phyloP scores from a whole-genome alignment of 1,140 invertebrate species.

The Drosophila mauritiana region DNA sequence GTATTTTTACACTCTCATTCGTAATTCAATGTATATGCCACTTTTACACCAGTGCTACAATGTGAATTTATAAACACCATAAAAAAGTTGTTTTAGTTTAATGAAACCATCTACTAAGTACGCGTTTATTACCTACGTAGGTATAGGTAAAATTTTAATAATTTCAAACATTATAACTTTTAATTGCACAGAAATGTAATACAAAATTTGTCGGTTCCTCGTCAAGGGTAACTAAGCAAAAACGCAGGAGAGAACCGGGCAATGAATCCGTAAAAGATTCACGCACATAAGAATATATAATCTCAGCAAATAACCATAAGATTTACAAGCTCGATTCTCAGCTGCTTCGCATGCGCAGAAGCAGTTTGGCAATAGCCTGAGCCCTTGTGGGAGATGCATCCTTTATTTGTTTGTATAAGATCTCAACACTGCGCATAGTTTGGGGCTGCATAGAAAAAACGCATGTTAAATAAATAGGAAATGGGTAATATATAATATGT shows the following conservation, averaged over 20 bases:
- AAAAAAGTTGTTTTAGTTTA: conserved; percentile 17
- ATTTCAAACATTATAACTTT: conserved; percentile 7
- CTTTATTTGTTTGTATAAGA: conserved; percentile 64
- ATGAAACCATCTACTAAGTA: conserved; percentile 18
- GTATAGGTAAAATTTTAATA: conserved; percentile 14
- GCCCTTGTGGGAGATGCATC: conserved; percentile 58
- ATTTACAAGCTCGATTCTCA: conserved; percentile 36
- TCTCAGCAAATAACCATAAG: conserved; percentile 13
- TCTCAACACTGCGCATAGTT: conserved; percentile 61
- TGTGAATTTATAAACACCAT: conserved; percentile 16
- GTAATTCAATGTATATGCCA: conserved; percentile 22
- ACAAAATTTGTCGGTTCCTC: conserved; percentile 35
- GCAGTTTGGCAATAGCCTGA: conserved; percentile 66
- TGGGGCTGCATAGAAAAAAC: conserved; percentile 43
- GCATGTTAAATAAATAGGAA: background rate
- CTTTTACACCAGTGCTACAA: conserved; percentile 10
- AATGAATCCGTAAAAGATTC: conserved; percentile 44
- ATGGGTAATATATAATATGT: too few relatives aligned
- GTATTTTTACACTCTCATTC: conserved; percentile 70
- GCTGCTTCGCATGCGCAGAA: conserved; percentile 69
- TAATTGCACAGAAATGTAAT: conserved; percentile 46
- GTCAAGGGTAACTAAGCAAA: conserved; percentile 18
- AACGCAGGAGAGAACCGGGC: conserved; percentile 1
- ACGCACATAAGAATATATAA: conserved; percentile 25
- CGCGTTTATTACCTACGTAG: conserved; percentile 2